Evolutionary conservation across 2,888 invertebrate genomes (phyloP).

Genomic region (Pristionchus arcanus): DNA sequence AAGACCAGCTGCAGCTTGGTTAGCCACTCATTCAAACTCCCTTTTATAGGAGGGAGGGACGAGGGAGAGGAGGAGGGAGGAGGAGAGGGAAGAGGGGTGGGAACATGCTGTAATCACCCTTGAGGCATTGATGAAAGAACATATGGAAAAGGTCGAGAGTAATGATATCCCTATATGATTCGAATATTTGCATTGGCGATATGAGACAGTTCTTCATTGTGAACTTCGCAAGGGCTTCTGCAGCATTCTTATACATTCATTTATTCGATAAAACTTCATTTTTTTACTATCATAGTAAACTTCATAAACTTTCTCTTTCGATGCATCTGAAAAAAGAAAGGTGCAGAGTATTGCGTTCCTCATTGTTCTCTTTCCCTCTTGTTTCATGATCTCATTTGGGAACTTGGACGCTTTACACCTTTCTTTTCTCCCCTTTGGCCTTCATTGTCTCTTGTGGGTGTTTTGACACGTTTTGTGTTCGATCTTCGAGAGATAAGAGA

Average conservation of each 20-base stretch:
- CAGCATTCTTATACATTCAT: background rate
- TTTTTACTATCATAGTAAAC: background rate
- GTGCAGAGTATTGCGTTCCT: background rate
- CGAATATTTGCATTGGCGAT: background rate
- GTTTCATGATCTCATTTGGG: background rate
- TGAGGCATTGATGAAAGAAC: background rate
- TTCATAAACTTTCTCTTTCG: background rate
- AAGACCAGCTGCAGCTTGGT: conserved; percentile 45
- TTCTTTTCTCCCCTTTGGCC: background rate
- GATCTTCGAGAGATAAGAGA: conserved; percentile 20
- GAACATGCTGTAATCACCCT: conserved; percentile 40
- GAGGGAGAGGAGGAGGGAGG: background rate
- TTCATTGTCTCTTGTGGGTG: conserved; percentile 43
- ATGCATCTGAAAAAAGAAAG: background rate
- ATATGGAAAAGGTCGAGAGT: background rate
- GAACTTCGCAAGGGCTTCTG: too few relatives aligned
- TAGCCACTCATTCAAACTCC: background rate
- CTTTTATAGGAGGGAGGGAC: conserved; percentile 24
- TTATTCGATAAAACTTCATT: background rate
- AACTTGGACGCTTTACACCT: conserved; percentile 2
- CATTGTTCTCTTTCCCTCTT: background rate
- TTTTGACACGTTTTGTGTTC: conserved; percentile 36
- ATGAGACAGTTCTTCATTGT: background rate
- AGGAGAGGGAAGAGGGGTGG: conserved; percentile 27
- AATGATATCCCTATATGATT: background rate